phyloP scores from a whole-genome alignment of 2,888 invertebrate species.

The Eudasyphora cyanicolor region DNA sequence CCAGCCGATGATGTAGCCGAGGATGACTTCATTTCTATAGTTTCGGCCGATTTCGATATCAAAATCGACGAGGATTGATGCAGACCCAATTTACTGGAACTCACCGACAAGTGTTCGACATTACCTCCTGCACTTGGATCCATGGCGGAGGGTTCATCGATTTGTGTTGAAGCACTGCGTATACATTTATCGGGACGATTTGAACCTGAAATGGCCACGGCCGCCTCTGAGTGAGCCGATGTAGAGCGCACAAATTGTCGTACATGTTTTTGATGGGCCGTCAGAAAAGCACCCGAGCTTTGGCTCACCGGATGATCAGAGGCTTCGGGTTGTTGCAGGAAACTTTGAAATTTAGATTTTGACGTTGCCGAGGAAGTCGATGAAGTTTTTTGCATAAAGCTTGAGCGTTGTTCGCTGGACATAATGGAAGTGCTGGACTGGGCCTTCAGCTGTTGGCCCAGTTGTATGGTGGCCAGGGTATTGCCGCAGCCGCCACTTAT shows the following conservation, averaged over 20 bases:
- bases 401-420: constrained; percentile 75
- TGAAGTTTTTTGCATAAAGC: constrained; percentile 73
- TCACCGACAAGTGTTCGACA: constrained; percentile 66
- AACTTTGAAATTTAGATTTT: constrained; percentile 79
- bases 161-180: constrained; percentile 79
- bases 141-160: constrained; percentile 74
- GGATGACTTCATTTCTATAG: constrained; percentile 79
- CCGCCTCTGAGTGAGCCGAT: constrained; percentile 79
- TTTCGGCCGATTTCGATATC: constrained; percentile 80
- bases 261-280: constrained; percentile 79
- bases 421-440: constrained; percentile 79
- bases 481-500: constrained; percentile 47
- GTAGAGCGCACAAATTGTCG: constrained; percentile 80
- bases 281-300: constrained; percentile 73
- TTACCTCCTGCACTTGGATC: constrained; percentile 56
- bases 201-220: constrained; percentile 65
- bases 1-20: constrained; percentile 70
- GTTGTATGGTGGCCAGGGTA: constrained; percentile 69
- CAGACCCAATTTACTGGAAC: constrained; percentile 74
- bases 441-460: constrained; percentile 81
- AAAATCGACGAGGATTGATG: constrained; percentile 79
- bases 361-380: constrained; percentile 68
- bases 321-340: constrained; percentile 78
- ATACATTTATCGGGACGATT: constrained; percentile 77
- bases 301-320: constrained; percentile 69